Evolutionary conservation across 2,888 invertebrate species (phyloP).

Genomic region (Caenorhabditis panamensis): DNA sequence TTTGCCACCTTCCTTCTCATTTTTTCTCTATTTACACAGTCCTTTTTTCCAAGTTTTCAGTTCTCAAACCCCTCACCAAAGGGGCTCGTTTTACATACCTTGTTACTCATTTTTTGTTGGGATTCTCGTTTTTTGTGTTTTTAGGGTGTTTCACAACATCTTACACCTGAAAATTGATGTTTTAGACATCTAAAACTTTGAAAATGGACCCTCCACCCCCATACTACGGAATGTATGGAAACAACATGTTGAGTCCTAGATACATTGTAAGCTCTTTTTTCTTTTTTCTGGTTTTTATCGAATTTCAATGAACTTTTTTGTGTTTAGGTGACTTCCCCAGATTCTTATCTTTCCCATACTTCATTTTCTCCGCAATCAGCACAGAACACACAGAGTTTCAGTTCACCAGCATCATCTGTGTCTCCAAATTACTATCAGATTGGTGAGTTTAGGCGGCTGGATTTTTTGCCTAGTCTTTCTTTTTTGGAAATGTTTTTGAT

Average conservation of each 20-base stretch:
- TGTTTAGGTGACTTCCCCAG: conserved; percentile 37
- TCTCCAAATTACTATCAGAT: conserved; percentile 40
- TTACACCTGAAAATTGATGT: not conserved
- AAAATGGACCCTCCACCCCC: conserved; percentile 13
- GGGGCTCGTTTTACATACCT: not conserved
- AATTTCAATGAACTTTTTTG: no score
- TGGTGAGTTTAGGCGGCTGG: conserved; percentile 8
- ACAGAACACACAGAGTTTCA: no score
- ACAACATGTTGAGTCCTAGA: conserved; percentile 39
- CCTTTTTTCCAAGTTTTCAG: not conserved
- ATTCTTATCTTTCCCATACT: conserved; percentile 14
- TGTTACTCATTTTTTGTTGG: conserved; percentile 1
- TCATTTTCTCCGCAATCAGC: not conserved
- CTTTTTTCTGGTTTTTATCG: not conserved
- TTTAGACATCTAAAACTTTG: not conserved
- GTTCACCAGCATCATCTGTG: not conserved
- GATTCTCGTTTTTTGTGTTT: not conserved
- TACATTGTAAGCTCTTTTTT: conserved; percentile 30
- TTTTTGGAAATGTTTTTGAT: no score
- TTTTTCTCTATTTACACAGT: conserved; percentile 36
- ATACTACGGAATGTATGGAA: conserved; percentile 46
- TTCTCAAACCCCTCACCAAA: conserved; percentile 1
- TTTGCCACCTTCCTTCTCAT: not conserved
- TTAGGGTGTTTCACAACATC: not conserved
- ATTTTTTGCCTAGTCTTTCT: not conserved